Conservation (phyloP, 2,888 invertebrate species). For the Cremastobaeus sp. region DNA sequence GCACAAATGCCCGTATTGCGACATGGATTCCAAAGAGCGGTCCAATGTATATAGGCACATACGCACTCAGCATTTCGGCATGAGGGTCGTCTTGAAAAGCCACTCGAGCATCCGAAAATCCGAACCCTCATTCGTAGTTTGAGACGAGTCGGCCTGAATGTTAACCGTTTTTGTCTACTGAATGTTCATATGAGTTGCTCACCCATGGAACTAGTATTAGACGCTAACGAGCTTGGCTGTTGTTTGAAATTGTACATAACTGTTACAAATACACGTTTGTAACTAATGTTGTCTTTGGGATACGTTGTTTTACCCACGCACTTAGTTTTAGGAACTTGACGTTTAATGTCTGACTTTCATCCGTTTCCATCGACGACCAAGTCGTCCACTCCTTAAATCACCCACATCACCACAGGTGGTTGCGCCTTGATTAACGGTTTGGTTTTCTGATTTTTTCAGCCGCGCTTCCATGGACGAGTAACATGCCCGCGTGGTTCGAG, state of each 20-base stretch:
- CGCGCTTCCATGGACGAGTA: slow-evolving; percentile 25
- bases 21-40: slow-evolving; percentile 66
- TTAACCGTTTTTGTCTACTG: no score
- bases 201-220: slow-evolving; percentile 2
- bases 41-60: slow-evolving; percentile 70
- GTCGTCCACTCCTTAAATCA: no score
- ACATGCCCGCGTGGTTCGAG: slow-evolving; percentile 65
- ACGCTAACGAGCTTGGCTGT: slow-evolving; percentile 5
- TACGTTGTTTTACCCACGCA: slow-evolving; percentile 27
- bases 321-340: no score
- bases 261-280: slow-evolving; percentile 51
- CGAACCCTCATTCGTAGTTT: slow-evolving; percentile 22
- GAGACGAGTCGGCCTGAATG: neutral
- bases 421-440: slow-evolving; percentile 35
- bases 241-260: slow-evolving; percentile 40
- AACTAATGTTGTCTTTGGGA: slow-evolving; percentile 24
- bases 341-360: no score
- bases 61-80: slow-evolving; percentile 69
- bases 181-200: neutral
- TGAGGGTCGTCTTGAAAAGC: slow-evolving; percentile 67
- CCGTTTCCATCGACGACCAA: no score
- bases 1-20: slow-evolving; percentile 74
- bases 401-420: no score
- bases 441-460: slow-evolving; percentile 40
- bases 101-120: slow-evolving; percentile 25